Conservation (phyloP, 2,113 vertebrate species). For the Baryphthengus martii region DNA sequence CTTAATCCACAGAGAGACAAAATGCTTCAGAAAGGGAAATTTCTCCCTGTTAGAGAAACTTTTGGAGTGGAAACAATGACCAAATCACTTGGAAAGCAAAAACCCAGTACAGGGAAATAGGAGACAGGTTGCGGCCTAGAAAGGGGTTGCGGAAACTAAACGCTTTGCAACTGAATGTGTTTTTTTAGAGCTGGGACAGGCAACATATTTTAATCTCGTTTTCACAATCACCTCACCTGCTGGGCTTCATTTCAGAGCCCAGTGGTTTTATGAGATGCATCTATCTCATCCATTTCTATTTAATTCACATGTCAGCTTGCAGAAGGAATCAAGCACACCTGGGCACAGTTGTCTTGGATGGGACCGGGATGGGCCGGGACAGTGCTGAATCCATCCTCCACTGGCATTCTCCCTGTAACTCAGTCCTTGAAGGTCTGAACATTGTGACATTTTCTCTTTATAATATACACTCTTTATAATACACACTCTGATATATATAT, state of each 20-base stretch:
- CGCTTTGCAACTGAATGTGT: neutral
- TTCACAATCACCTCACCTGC: neutral
- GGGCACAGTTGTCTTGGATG: neutral
- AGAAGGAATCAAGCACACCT: neutral
- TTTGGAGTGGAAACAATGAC: constrained; percentile 9
- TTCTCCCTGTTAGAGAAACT: neutral
- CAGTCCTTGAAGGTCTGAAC: neutral
- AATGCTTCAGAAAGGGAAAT: neutral
- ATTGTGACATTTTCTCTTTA: neutral
- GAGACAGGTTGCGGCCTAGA: neutral
- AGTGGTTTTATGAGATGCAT: neutral
- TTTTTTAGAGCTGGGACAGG: neutral
- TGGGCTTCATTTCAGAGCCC: neutral
- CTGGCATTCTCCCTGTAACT: neutral
- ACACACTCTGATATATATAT: neutral
- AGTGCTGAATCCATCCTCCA: neutral
- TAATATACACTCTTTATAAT: neutral
- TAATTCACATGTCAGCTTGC: neutral
- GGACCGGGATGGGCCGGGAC: neutral
- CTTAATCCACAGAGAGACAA: neutral
- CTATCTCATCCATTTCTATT: neutral
- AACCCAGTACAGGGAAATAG: neutral
- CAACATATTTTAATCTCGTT: neutral
- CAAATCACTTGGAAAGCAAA: neutral
- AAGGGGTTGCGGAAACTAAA: neutral